Percentiles rank a stretch among this genome's conserved stretches.
These are phyloP conservation scores for Pristis pectinata DNA, from an alignment of 2,797 vertebrate genomes.

Conservation along the genomic window DNA sequence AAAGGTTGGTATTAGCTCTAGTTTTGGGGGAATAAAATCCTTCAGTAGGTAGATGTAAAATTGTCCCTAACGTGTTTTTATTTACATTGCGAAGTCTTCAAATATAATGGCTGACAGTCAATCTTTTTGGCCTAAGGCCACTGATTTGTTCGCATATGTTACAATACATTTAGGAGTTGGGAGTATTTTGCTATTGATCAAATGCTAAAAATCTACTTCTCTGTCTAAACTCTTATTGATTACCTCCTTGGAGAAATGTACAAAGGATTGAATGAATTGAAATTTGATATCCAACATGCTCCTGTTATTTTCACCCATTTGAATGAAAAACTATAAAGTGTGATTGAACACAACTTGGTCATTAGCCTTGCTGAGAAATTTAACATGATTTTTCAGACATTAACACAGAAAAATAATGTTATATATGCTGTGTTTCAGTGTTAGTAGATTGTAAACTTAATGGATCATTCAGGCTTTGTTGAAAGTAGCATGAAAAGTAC, in stretches of 20 bases:
- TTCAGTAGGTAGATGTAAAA: conserved; percentile 39
- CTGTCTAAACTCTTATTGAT: conserved; percentile 94
- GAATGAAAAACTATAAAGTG: conserved; percentile 56
- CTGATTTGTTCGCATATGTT: conserved; percentile 80
- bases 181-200: conserved; percentile 80
- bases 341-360: conserved; percentile 58
- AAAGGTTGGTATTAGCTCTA: background rate
- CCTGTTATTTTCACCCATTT: conserved; percentile 74
- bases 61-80: conserved; percentile 68
- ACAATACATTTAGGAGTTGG: conserved; percentile 73
- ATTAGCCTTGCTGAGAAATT: conserved; percentile 52
- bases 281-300: conserved; percentile 91
- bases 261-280: conserved; percentile 88
- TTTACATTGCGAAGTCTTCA: conserved; percentile 63
- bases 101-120: conserved; percentile 75
- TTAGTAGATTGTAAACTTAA: conserved; percentile 36
- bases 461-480: background rate
- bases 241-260: conserved; percentile 72
- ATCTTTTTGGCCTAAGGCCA: conserved; percentile 85
- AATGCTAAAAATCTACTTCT: conserved; percentile 81
- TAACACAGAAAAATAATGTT: conserved; percentile 48
- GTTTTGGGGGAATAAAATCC: background rate
- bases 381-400: conserved; percentile 43
- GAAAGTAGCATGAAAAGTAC: background rate
- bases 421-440: conserved; percentile 43